A percentile compares a stretch with the other conserved stretches of the same genome.
Evolutionary conservation across 2,113 vertebrate species (phyloP).

Genomic region (Smithornis capensis): DNA sequence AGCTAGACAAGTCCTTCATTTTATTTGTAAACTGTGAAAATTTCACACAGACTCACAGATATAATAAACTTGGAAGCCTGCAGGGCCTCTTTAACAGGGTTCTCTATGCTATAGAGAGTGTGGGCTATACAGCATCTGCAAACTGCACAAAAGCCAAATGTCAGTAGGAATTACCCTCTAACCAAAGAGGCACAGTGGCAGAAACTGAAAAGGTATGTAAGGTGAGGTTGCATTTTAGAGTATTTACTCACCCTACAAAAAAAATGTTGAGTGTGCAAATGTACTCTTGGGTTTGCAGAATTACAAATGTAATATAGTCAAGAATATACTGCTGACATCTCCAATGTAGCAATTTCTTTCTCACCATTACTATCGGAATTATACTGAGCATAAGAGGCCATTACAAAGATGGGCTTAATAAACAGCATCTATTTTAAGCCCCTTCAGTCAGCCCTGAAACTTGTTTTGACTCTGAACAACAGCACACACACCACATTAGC

Average conservation of each 20-base stretch:
- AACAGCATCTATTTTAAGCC: background rate
- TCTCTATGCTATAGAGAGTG: background rate
- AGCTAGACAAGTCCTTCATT: conserved; percentile 12
- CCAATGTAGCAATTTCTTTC: background rate
- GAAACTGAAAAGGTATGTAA: background rate
- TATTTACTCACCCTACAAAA: background rate
- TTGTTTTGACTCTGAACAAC: background rate
- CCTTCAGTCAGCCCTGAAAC: background rate
- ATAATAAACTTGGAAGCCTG: conserved; percentile 21
- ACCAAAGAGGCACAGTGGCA: background rate
- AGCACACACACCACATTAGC: background rate
- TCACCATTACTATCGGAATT: background rate
- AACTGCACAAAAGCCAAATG: background rate
- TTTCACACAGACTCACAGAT: background rate
- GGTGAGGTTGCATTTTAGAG: background rate
- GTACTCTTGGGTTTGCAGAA: background rate
- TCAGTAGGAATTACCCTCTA: background rate
- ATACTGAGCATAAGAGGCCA: background rate
- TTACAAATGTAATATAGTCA: background rate
- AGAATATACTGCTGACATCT: background rate
- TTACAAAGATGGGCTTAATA: background rate
- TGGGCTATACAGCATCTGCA: background rate
- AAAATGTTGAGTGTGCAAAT: background rate
- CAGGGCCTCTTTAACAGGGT: background rate
- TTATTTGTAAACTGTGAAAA: conserved; percentile 62